These are phyloP conservation scores for Acanthurus lineatus DNA, from an alignment of 2,797 vertebrate genomes.

Conservation along the genomic window DNA sequence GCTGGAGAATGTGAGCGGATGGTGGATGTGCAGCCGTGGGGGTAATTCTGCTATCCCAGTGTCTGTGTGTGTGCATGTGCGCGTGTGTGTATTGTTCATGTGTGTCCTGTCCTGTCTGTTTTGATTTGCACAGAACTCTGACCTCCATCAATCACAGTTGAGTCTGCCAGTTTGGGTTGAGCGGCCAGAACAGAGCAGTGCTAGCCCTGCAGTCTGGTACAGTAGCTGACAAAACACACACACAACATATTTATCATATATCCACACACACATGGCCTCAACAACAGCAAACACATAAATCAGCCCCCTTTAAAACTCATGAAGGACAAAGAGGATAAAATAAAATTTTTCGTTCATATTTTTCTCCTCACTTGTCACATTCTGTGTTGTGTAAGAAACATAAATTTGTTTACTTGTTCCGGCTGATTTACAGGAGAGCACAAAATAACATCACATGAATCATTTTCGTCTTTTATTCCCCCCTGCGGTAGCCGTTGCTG, in stretches of 20 bases:
- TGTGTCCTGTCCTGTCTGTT: conserved; percentile 32
- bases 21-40: conserved; percentile 6
- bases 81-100: background rate
- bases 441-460: conserved; percentile 79
- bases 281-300: conserved; percentile 68
- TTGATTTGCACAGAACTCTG: conserved; percentile 50
- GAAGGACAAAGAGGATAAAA: conserved; percentile 80
- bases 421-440: conserved; percentile 76
- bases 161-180: conserved; percentile 56
- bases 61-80: conserved; percentile 6
- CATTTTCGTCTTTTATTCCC: conserved; percentile 70
- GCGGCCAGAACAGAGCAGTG: conserved; percentile 37
- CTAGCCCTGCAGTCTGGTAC: conserved; percentile 44
- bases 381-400: conserved; percentile 65
- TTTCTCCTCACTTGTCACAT: conserved; percentile 55
- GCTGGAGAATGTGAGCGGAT: conserved; percentile 12
- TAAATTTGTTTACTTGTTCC: conserved; percentile 80
- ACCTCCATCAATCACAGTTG: conserved; percentile 61
- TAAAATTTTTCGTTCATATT: conserved; percentile 65
- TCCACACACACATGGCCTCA: conserved; percentile 32
- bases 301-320: conserved; percentile 57
- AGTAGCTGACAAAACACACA: conserved; percentile 36
- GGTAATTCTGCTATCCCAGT: conserved; percentile 26
- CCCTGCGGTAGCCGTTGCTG: conserved; percentile 50
- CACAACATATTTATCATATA: background rate